Base-by-base conservation (phyloP, 2,888 invertebrate genomes). In the Sceliomorpha sp. region DNA sequence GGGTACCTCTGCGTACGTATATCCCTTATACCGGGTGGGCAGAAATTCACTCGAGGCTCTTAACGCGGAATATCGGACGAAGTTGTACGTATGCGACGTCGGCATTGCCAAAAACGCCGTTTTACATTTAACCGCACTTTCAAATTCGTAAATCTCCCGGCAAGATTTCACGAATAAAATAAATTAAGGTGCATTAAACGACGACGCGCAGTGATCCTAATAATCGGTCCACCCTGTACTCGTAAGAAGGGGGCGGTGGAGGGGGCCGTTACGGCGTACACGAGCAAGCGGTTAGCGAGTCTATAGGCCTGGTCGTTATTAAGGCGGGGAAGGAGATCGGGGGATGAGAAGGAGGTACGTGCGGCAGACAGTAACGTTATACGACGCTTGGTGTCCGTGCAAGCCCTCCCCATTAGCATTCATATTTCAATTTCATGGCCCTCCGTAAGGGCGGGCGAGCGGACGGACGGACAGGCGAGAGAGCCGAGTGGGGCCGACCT, bases 391-490 rank as follows among this genome's bases (percentile, higher is more conserved):
- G 58, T 70, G 70, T 68, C 47, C 40, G 48, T 48, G 55, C 48
- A 63, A 55, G 51, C 36, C 59, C 75, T 66, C 69, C 70, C 74
- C 76, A 80, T 82, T 81, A 82, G 76, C 80, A 80, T 82, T 79
- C 76, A 77, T 80, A 80, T 80, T 82, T 81, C 78, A 82, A 82
- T 81, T 80, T 79, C 77, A 75, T 72, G 67, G 74, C 70, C 71
- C 73, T 40, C 45, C 29, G 32, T 55, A 48, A 55, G 55, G 48
- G 63, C 48, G 24, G 27, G n/a, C 45, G 8, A 47, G 47, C 45
- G 50, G 31, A n/a, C n/a, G n/a, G n/a, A n/a, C n/a, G n/a, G n/a
- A n/a, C n/a, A n/a, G n/a, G n/a, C n/a, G n/a, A n/a, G n/a, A 60
- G 50, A 36, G 53, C 20, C 20, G 3, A 2, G 3, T 5, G 20